A percentile compares a stretch with the other conserved stretches of the same genome.
Evolutionary conservation across 2,888 invertebrate species (phyloP).

Genomic region (Amiota communis): DNA sequence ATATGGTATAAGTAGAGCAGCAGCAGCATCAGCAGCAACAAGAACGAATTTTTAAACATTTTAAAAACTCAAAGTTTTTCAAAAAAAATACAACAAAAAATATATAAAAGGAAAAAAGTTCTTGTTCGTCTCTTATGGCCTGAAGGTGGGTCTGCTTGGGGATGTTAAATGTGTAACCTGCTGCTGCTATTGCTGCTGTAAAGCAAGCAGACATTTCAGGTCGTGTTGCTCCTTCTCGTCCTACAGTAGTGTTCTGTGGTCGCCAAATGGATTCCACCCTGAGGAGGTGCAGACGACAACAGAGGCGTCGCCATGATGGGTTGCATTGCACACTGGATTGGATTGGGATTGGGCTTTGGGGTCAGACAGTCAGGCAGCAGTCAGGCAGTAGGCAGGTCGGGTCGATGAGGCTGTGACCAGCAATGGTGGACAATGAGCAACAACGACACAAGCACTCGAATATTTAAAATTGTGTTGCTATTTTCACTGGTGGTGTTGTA

Average conservation of each 20-base stretch:
- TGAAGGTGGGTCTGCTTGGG: not conserved
- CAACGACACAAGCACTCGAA: constrained; percentile 26
- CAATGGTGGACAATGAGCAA: constrained; percentile 37
- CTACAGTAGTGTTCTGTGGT: not conserved
- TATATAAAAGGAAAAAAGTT: constrained; percentile 7
- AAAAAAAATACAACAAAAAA: not conserved
- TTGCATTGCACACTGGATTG: not conserved
- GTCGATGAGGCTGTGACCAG: constrained; percentile 26
- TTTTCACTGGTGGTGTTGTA: constrained; percentile 39
- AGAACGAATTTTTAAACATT: no score
- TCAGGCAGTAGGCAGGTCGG: not conserved
- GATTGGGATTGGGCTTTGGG: not conserved
- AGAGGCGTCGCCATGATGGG: constrained; percentile 1
- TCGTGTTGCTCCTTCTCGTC: constrained; percentile 12
- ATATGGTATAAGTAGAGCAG: no score
- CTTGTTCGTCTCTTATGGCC: no score
- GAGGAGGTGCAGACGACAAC: not conserved
- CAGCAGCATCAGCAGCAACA: no score
- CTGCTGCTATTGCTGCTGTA: constrained; percentile 23
- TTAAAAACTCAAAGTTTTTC: constrained; percentile 65
- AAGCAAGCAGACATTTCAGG: constrained; percentile 36
- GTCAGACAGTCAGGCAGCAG: constrained; percentile 3
- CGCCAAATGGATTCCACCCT: constrained; percentile 31
- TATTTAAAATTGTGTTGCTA: constrained; percentile 26
- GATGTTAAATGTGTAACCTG: not conserved